These are phyloP conservation scores for Dasyornis broadbenti DNA, from an alignment of 2,113 vertebrate genomes.

Conservation along the genomic window DNA sequence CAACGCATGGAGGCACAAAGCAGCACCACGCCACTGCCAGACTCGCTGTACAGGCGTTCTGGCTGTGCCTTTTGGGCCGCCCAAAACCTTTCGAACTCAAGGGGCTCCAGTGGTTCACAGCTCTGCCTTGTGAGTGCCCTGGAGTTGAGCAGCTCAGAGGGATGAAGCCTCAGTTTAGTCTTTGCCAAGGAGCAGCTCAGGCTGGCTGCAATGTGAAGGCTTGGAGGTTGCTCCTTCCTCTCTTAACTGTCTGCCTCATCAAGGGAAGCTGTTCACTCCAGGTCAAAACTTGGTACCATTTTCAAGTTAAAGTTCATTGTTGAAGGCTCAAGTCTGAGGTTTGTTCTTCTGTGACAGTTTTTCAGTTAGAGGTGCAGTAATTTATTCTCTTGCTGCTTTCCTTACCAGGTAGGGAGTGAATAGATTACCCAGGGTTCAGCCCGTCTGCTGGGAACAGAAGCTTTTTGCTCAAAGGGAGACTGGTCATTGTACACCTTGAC, in stretches of 20 bases:
- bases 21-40: rapidly evolving
- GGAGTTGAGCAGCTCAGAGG: rapidly evolving
- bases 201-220: not conserved
- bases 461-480: not conserved
- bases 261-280: not conserved
- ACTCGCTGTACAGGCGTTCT: rapidly evolving
- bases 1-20: not conserved
- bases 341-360: not conserved
- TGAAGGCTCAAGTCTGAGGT: not conserved
- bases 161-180: not conserved
- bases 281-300: conserved; percentile 3
- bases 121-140: not conserved
- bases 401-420: conserved; percentile 5
- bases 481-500: not conserved
- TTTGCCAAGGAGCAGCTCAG: rapidly evolving
- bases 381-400: not conserved
- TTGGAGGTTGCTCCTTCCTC: not conserved
- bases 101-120: rapidly evolving
- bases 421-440: conserved; percentile 13
- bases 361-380: not conserved
- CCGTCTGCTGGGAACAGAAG: conserved; percentile 25
- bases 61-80: rapidly evolving
- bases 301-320: conserved; percentile 37
- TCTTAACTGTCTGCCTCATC: not conserved
- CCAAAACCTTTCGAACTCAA: rapidly evolving